Conservation (phyloP, 1,140 invertebrate genomes). For the Riptortus pedestris region DNA sequence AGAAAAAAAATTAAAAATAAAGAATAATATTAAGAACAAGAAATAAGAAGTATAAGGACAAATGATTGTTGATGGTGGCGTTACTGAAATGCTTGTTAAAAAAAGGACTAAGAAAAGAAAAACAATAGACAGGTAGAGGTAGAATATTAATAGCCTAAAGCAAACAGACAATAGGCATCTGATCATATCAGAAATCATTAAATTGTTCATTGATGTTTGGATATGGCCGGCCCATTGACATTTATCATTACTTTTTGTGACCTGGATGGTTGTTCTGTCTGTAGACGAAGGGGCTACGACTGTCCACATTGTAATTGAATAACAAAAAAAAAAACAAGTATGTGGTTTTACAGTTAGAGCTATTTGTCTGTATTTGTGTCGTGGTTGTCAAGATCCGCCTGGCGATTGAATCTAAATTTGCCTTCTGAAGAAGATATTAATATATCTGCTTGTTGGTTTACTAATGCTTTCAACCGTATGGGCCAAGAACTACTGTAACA, state of each 20-base stretch:
- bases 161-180: slow-evolving; percentile 10
- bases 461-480: too few relatives aligned
- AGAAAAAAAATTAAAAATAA: background rate
- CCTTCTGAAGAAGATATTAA: too few relatives aligned
- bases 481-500: too few relatives aligned
- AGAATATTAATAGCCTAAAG: slow-evolving; percentile 15
- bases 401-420: too few relatives aligned
- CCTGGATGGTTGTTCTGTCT: too few relatives aligned
- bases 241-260: background rate
- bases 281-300: background rate
- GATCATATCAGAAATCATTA: slow-evolving; percentile 18
- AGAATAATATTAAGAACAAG: too few relatives aligned
- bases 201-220: slow-evolving; percentile 12
- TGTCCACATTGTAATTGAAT: background rate
- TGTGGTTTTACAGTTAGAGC: too few relatives aligned
- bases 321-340: background rate
- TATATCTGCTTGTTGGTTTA: too few relatives aligned
- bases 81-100: background rate
- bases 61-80: background rate
- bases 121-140: background rate
- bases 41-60: background rate
- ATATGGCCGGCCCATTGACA: background rate
- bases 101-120: background rate
- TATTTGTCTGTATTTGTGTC: too few relatives aligned
- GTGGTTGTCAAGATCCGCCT: too few relatives aligned